Percentiles rank a stretch among this genome's conserved stretches.
Conservation (phyloP, 1,140 invertebrate genomes). For the Polyergus mexicanus region DNA sequence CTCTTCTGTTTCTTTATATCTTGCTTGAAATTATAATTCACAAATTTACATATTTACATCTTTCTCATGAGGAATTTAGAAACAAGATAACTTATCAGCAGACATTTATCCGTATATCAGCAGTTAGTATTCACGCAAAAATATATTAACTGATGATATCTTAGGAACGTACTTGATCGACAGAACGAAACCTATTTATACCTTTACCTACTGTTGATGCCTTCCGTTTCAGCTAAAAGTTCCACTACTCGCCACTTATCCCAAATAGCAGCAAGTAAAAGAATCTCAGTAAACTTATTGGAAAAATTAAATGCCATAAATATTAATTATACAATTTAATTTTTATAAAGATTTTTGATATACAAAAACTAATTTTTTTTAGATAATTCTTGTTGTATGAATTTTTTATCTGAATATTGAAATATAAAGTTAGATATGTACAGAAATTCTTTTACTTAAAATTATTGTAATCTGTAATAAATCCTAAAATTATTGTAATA, state of each 20-base stretch:
- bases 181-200: background rate
- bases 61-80: background rate
- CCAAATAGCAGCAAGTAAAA: background rate
- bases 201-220: constrained; percentile 11
- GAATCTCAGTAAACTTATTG: background rate
- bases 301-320: background rate
- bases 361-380: background rate
- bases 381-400: background rate
- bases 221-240: background rate
- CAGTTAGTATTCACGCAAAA: background rate
- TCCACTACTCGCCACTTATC: background rate
- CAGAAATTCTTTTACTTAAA: background rate
- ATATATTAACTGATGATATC: constrained; percentile 24
- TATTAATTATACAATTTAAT: constrained; percentile 11
- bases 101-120: background rate
- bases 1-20: background rate
- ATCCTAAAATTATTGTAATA: background rate
- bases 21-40: background rate
- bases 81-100: background rate
- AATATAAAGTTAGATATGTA: background rate
- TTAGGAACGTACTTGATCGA: background rate
- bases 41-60: background rate
- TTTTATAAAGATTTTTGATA: background rate
- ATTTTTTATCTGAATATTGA: background rate
- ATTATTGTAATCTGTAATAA: background rate